Base-by-base conservation (phyloP, 2,797 vertebrate species). In the Centropyge bicolor region DNA sequence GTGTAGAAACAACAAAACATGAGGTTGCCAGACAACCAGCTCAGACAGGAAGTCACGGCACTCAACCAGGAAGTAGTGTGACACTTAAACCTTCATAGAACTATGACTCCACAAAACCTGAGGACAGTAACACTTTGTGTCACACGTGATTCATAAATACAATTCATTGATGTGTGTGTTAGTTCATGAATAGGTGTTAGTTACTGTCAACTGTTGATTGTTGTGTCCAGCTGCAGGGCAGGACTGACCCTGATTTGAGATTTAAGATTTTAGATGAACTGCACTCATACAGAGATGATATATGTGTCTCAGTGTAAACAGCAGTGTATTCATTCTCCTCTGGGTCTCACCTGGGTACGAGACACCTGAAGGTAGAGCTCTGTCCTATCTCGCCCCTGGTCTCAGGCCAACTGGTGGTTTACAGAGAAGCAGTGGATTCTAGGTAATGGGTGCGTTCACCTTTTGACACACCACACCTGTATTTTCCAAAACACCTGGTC, bases 351-450 rank as follows among this genome's bases (percentile, higher is more conserved):
- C n/a, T 41, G 13, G 3, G 16, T 19, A 9, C 16, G 19, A 19
- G 3, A 35, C 3, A 56, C 14, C 20, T 45, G 1, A 61, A 11
- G 24, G 27, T 17, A 43, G 27, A 22, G 5, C 17, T 52, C 7
- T 51, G 69, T 45, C 61, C 41, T 19, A 51, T 54, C 20, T 0
- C n/a, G 40, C 14, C 24, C 8, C 10, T 1, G 70, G 17, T 43
- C 70, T 62, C 36, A n/a, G 57, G 19, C 3, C 41, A 57, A 1
- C 55, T 48, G 68, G 20, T 70, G 43, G 70, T 71, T 71, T 49
- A 27, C 43, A 59, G 54, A 46, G 20, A 36, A 36, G 46, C 45
- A 40, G 45, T 5, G 16, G 40, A 38, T 36, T 46, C 12, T 27
- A 27, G 40, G 17, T 43, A 62, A 62, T 24, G 40, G 4, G 12